A percentile compares a stretch with the other conserved stretches of the same genome.
Evolutionary conservation across 1,140 invertebrate species (phyloP).

Genomic region (Nephotettix cincticeps): DNA sequence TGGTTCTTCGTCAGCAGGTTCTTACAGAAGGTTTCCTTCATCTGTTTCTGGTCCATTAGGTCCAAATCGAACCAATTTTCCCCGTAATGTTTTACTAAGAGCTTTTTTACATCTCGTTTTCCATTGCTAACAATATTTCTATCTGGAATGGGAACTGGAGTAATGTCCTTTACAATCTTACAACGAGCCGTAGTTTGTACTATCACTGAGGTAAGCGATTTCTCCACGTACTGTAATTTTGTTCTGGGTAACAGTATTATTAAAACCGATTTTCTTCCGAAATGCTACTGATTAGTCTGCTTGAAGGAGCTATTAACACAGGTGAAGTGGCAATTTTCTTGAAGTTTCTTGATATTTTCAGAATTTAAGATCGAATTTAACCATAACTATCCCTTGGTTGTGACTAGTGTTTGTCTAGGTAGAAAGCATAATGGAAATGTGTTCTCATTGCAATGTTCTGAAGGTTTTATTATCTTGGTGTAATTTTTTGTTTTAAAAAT

Average conservation of each 20-base stretch:
- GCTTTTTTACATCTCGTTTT: slow-evolving; percentile 16
- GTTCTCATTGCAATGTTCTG: too few species aligned
- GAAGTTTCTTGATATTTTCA: too few species aligned
- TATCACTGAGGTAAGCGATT: slow-evolving; percentile 8
- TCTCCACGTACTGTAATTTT: slow-evolving; percentile 28
- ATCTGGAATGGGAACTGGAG: neutral
- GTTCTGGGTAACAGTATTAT: too few species aligned
- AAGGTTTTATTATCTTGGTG: too few species aligned
- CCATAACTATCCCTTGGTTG: too few species aligned
- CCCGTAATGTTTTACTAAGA: slow-evolving; percentile 26
- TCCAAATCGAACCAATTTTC: slow-evolving; percentile 8
- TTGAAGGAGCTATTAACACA: neutral
- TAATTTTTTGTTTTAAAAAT: too few species aligned
- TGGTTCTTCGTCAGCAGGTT: neutral
- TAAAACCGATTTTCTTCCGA: too few species aligned
- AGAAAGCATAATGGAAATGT: too few species aligned
- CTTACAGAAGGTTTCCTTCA: neutral
- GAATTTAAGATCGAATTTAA: too few species aligned
- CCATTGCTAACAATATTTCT: neutral
- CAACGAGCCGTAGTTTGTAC: neutral
- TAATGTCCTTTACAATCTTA: neutral
- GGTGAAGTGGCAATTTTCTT: too few species aligned
- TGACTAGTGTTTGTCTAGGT: too few species aligned
- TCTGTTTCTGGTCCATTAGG: neutral
- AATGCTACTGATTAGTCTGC: slow-evolving; percentile 24